These are phyloP conservation scores for Xestobium rufovillosum DNA, from an alignment of 2,888 invertebrate species.

Conservation along the genomic window DNA sequence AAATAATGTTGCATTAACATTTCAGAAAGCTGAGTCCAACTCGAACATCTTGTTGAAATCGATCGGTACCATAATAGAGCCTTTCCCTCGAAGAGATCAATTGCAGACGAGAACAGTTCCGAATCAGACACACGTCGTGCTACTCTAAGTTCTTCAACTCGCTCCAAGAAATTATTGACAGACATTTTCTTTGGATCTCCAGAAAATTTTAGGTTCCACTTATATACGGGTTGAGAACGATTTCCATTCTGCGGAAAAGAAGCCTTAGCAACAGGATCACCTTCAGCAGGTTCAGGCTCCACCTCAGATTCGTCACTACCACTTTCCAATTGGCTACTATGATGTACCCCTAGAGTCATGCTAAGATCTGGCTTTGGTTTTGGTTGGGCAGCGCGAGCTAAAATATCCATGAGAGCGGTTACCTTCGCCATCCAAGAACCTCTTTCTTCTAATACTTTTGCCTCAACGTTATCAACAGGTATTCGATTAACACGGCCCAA, in stretches of 20 bases:
- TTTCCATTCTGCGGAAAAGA: neutral
- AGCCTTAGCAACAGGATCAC: neutral
- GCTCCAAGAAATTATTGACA: neutral
- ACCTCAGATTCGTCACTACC: neutral
- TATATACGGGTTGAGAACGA: neutral
- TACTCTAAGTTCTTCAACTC: neutral
- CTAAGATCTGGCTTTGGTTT: neutral
- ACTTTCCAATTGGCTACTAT: neutral
- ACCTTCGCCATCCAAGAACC: too few species aligned
- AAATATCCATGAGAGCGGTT: neutral
- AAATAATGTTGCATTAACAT: slow-evolving; percentile 1
- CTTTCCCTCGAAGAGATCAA: neutral
- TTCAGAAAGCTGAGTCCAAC: neutral
- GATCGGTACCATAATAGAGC: neutral
- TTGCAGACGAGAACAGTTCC: neutral
- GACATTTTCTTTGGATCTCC: slow-evolving; percentile 1
- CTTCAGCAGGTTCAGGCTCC: neutral
- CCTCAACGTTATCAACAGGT: too few species aligned
- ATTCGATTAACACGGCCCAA: too few species aligned
- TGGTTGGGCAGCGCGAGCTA: neutral
- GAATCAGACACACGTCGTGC: neutral
- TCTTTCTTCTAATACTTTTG: too few species aligned
- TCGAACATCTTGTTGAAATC: neutral
- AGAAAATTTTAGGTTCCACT: slow-evolving; percentile 1
- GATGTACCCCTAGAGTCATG: neutral